Percentiles rank a stretch among this genome's conserved stretches.
These are phyloP conservation scores for Mystacornis crossleyi DNA, from an alignment of 2,113 vertebrate species.

Conservation along the genomic window DNA sequence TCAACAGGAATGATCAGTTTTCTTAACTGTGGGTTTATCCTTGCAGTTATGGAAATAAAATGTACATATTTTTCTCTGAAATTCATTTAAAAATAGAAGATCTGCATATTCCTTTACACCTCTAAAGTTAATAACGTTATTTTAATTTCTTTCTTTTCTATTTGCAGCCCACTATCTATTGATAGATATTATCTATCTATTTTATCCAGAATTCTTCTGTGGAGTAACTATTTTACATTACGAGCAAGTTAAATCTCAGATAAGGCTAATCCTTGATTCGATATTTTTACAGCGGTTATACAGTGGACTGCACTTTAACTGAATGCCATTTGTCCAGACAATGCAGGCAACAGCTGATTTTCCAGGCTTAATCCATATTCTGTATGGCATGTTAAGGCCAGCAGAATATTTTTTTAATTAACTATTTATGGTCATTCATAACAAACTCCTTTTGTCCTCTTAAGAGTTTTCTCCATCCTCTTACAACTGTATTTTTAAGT, in stretches of 20 bases:
- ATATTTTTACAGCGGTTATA: background rate
- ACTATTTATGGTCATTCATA: background rate
- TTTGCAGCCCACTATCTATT: background rate
- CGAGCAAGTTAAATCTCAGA: background rate
- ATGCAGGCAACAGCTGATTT: conserved; percentile 30
- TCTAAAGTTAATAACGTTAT: background rate
- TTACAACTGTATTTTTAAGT: background rate
- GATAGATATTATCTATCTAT: background rate
- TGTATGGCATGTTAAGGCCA: background rate
- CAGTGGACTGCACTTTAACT: background rate
- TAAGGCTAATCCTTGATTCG: background rate
- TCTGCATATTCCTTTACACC: background rate
- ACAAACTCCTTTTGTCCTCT: background rate
- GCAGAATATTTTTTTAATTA: background rate
- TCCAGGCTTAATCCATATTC: conserved; percentile 4
- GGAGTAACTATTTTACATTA: background rate
- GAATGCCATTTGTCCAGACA: background rate
- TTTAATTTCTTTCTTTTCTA: background rate
- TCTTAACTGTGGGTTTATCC: background rate
- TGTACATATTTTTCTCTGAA: background rate
- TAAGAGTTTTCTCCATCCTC: background rate
- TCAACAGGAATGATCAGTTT: background rate
- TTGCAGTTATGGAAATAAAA: background rate
- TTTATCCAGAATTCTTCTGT: background rate
- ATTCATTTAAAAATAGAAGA: background rate